These are phyloP conservation scores for Coelopa frigida DNA, from an alignment of 1,140 invertebrate genomes.

Conservation along the genomic window DNA sequence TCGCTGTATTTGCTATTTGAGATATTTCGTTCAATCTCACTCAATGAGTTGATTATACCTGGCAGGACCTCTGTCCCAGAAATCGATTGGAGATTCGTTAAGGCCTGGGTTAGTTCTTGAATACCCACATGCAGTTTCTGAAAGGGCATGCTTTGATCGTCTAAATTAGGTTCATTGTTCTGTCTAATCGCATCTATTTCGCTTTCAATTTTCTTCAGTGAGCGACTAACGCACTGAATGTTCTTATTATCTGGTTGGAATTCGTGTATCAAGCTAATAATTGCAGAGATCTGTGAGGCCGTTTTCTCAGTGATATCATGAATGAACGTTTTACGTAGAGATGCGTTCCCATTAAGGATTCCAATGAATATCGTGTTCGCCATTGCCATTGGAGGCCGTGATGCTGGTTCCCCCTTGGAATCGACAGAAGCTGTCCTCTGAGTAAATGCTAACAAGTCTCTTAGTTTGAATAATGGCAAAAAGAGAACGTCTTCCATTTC, in stretches of 20 bases:
- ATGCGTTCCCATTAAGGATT: slow-evolving; percentile 10
- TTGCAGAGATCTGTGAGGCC: background rate
- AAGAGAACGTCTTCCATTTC: slow-evolving; percentile 19
- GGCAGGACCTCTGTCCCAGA: background rate
- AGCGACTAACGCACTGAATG: background rate
- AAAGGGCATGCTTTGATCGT: no score
- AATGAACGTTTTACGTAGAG: slow-evolving; percentile 12
- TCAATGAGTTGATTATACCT: no score
- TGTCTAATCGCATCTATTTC: slow-evolving; percentile 5
- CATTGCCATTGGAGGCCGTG: slow-evolving; percentile 11
- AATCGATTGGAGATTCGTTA: background rate
- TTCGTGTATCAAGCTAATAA: background rate
- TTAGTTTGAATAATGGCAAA: slow-evolving; percentile 16
- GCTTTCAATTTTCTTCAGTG: background rate
- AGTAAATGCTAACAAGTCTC: slow-evolving; percentile 12
- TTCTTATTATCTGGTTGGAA: background rate
- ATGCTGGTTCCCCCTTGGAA: no score
- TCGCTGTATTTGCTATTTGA: no score
- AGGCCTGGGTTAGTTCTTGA: no score
- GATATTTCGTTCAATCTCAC: no score
- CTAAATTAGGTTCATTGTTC: slow-evolving; percentile 5
- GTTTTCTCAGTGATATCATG: slow-evolving; percentile 6
- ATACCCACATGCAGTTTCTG: no score
- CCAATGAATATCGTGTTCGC: slow-evolving; percentile 6
- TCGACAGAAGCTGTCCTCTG: slow-evolving; percentile 11